Base-by-base conservation (phyloP, 1,140 invertebrate genomes). In the Macrocentrus cingulum region DNA sequence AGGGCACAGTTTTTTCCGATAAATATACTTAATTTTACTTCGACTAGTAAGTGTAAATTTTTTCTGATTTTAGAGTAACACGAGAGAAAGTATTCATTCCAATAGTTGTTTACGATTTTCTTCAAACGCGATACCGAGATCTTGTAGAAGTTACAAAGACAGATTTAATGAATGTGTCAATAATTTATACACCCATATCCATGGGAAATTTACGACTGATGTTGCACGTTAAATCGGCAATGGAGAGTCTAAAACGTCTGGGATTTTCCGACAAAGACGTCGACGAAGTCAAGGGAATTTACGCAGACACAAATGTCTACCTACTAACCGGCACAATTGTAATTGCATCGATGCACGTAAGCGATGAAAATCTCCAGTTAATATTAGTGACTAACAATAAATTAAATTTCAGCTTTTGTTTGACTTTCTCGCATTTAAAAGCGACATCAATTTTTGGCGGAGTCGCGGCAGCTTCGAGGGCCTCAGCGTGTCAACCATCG, bases 341-440 rank as follows among this genome's bases (percentile, higher is more conserved):
- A 63, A 91, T 99, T 59, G 90, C 94, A 39, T 89, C 91, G 56
- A 83, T 96, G 67, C 97, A 99, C 87, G 94, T 97, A 84, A 88
- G n/a, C n/a, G 91, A 57, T 34, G 49, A 22, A n/a, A 39, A 16
- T 39, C 13, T 22, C 36, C 4, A 49, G n/a, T 37, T 32, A 16
- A 15, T 46, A 39, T 20, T 16, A 39, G 8, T 48, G 19, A 60
- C 42, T 53, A 53, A 54, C 13, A 59, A 13, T 34, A 16, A 58
- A 16, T 63, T 72, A 60, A 50, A 49, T 70, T 87, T 44, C 79
- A 97, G 94, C 73, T 98, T 49, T 80, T 98, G 7, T 95, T 99
- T 73, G 97, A 99, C 73, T 94, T 98, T 68, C 79, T 99, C 42
- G 94, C 97, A 1, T 98, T 99, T 68, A 99, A 98, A 84, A 98